Conservation (phyloP, 35 echinoderm and acorn worm species). For the Heliocidaris tuberculata region DNA sequence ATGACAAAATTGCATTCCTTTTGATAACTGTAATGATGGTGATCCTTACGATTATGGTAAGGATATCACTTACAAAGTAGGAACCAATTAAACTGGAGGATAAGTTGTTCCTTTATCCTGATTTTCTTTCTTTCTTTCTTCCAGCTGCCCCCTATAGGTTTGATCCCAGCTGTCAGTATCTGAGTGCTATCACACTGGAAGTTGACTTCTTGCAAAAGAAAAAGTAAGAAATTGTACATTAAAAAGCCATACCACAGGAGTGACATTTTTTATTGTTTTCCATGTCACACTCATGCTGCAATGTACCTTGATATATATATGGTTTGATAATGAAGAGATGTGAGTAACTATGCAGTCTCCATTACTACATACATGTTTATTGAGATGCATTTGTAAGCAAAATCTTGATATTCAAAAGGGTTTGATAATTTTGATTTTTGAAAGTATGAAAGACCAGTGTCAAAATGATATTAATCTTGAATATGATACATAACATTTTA, state of each 20-base stretch:
- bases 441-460: too few species aligned
- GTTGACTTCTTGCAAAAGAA: constrained; percentile 97
- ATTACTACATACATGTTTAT: too few species aligned
- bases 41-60: too few species aligned
- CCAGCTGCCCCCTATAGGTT: constrained; percentile 68
- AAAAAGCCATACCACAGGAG: too few species aligned
- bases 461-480: too few species aligned
- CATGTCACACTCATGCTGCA: too few species aligned
- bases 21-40: not conserved
- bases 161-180: constrained; percentile 63
- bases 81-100: not conserved
- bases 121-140: constrained; percentile 38
- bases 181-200: constrained; percentile 78
- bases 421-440: too few species aligned
- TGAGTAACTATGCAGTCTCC: too few species aligned
- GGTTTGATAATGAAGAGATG: too few species aligned
- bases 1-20: not conserved
- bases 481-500: too few species aligned
- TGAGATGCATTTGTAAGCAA: too few species aligned
- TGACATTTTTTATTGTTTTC: not conserved
- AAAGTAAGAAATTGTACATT: constrained; percentile 59
- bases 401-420: too few species aligned
- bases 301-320: not conserved
- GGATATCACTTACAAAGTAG: not conserved
- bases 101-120: not conserved